These are phyloP conservation scores for Drosophila affinis DNA, from an alignment of 2,888 invertebrate species.

Conservation along the genomic window DNA sequence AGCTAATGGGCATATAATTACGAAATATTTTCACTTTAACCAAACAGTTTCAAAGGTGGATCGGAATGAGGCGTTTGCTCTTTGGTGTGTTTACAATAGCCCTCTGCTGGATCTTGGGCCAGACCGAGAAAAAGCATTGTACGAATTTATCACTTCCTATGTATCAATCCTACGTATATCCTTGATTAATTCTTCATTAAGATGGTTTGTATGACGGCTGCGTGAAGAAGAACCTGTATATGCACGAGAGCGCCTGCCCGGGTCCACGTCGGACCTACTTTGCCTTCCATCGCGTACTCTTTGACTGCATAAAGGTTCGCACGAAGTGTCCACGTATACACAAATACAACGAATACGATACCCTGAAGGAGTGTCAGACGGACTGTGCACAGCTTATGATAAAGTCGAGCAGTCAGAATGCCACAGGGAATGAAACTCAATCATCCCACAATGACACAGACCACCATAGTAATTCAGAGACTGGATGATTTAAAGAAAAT, in stretches of 20 bases:
- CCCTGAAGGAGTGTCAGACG: background rate
- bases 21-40: background rate
- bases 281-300: slow-evolving; percentile 6
- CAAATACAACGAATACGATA: slow-evolving; percentile 1
- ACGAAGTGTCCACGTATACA: slow-evolving; percentile 3
- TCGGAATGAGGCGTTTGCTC: background rate
- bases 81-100: background rate
- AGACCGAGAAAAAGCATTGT: background rate
- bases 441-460: no score
- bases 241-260: slow-evolving; percentile 1
- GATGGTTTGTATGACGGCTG: background rate
- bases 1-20: background rate
- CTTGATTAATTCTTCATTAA: background rate
- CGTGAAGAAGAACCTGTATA: slow-evolving; percentile 7
- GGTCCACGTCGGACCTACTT: slow-evolving; percentile 6
- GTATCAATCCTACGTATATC: no score
- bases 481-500: no score
- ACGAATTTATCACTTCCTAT: background rate
- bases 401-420: background rate
- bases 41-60: background rate
- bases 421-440: no score
- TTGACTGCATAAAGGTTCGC: slow-evolving; percentile 1
- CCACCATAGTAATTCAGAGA: no score
- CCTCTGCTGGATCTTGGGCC: background rate
- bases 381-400: slow-evolving; percentile 1